Evolutionary conservation across 2,888 invertebrate genomes (phyloP).

Genomic region (Muscina levida): DNA sequence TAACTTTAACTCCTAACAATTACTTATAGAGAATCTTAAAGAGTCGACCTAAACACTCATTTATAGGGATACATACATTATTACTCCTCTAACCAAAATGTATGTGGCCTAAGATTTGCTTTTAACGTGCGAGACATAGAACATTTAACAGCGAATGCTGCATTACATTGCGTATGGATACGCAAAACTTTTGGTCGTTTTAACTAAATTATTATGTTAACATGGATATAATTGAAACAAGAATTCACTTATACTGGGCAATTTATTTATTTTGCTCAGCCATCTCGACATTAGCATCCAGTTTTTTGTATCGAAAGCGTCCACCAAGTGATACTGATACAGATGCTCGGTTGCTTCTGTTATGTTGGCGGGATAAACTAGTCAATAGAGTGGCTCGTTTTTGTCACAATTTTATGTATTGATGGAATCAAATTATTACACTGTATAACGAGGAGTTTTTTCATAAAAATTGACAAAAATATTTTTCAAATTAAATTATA

Average conservation of each 20-base stretch:
- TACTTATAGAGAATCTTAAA: background rate
- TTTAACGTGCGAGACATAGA: background rate
- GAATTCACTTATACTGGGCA: conserved; percentile 77
- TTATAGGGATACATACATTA: too few species aligned
- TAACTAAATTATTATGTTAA: conserved; percentile 79
- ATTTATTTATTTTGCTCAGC: conserved; percentile 77
- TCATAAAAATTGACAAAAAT: too few species aligned
- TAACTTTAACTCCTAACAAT: too few species aligned
- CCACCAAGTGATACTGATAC: conserved; percentile 26
- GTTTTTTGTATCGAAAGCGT: too few species aligned
- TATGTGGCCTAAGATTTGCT: background rate
- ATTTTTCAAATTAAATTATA: too few species aligned
- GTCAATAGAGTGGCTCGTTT: too few species aligned
- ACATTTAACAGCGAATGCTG: background rate
- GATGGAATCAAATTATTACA: too few species aligned
- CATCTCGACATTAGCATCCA: conserved; percentile 60
- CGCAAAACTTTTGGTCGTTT: conserved; percentile 44
- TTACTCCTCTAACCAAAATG: background rate
- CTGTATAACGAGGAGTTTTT: too few species aligned
- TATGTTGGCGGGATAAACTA: too few species aligned
- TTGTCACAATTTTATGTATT: too few species aligned
- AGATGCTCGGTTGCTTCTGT: background rate
- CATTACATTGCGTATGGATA: conserved; percentile 57
- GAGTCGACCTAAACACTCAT: background rate
- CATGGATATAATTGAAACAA: conserved; percentile 80